Conservation (phyloP, 2,888 invertebrate genomes). For the Acanthacorydalis orientalis region DNA sequence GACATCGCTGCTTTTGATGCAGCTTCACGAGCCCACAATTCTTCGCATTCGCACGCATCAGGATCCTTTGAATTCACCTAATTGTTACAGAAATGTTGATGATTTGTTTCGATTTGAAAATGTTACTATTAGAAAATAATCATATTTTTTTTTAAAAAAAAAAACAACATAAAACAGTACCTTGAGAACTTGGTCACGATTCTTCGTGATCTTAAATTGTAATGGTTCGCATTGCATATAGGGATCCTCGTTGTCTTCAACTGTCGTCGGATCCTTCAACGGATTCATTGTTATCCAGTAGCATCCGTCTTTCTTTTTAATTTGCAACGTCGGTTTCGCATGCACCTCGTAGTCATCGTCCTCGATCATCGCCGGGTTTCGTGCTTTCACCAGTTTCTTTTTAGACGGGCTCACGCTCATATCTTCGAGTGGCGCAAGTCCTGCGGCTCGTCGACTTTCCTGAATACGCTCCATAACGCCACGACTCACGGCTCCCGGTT, state of each 20-base stretch:
- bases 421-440: slow-evolving; percentile 15
- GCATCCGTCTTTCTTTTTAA: slow-evolving; percentile 45
- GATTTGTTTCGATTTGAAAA: too few relatives aligned
- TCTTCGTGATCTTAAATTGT: slow-evolving; percentile 47
- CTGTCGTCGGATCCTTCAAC: slow-evolving; percentile 38
- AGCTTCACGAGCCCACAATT: slow-evolving; percentile 30
- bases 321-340: slow-evolving; percentile 39
- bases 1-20: slow-evolving; percentile 25
- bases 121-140: too few relatives aligned
- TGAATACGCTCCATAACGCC: slow-evolving; percentile 19
- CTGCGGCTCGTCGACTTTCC: slow-evolving; percentile 18
- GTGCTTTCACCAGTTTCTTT: slow-evolving; percentile 21
- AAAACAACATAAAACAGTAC: too few relatives aligned
- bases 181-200: slow-evolving; percentile 23
- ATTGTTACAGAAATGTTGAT: too few relatives aligned
- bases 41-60: slow-evolving; percentile 29
- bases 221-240: slow-evolving; percentile 51
- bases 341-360: slow-evolving; percentile 24
- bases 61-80: slow-evolving; percentile 32
- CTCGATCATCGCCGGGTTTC: slow-evolving; percentile 22
- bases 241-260: slow-evolving; percentile 43
- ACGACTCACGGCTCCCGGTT: slow-evolving; percentile 33
- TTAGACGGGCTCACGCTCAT: neutral
- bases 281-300: slow-evolving; percentile 51
- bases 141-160: too few relatives aligned